Conservation (phyloP, 2,113 vertebrate species). For the Thalassarche chlororhynchos region DNA sequence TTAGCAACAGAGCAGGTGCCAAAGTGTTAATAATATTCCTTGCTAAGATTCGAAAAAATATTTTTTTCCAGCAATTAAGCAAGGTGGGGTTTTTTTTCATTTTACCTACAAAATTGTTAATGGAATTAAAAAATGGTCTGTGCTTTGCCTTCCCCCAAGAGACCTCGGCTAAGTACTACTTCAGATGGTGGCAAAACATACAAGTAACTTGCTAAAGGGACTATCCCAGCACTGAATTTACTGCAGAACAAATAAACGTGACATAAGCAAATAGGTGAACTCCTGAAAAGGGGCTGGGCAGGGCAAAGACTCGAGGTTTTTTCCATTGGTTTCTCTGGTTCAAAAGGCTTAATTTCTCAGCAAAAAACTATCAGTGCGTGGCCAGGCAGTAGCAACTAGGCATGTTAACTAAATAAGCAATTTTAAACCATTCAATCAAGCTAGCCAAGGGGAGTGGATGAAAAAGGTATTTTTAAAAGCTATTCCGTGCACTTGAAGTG, state of each 20-base stretch:
- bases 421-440: conserved; percentile 51
- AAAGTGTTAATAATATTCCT: background rate
- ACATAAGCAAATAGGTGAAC: conserved; percentile 57
- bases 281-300: conserved; percentile 4
- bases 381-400: background rate
- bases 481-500: background rate
- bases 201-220: background rate
- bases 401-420: conserved; percentile 21
- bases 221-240: conserved; percentile 39
- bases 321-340: background rate
- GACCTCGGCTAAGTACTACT: background rate
- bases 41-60: background rate
- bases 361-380: background rate
- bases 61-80: background rate
- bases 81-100: background rate
- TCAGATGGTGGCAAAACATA: background rate
- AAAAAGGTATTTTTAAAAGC: conserved; percentile 42
- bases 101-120: background rate
- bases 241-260: conserved; percentile 56
- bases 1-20: background rate
- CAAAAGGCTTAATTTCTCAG: conserved; percentile 22
- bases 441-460: background rate
- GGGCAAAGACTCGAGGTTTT: background rate
- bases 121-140: background rate
- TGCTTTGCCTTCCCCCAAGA: background rate